These are phyloP conservation scores for Drosophila falleni DNA, from an alignment of 2,888 invertebrate species.

Conservation along the genomic window DNA sequence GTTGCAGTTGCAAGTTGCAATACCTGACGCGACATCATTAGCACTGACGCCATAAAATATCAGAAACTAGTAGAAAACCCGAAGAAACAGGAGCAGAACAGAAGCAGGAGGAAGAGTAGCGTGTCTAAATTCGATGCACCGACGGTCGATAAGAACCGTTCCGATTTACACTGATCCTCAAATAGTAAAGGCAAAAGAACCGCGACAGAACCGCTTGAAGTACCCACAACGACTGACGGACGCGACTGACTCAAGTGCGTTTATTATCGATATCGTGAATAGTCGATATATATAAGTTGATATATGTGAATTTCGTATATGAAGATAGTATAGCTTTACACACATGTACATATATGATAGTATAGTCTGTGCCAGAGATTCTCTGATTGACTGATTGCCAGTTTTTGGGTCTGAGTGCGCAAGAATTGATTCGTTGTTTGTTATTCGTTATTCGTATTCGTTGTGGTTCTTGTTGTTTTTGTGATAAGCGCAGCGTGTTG, in stretches of 20 bases:
- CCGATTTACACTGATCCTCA: constrained; percentile 38
- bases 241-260: constrained; percentile 5
- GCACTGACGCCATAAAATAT: constrained; percentile 59
- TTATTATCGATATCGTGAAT: constrained; percentile 31
- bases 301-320: constrained; percentile 18
- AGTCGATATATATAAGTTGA: constrained; percentile 10
- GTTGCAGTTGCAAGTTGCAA: constrained; percentile 41
- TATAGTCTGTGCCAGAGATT: constrained; percentile 16
- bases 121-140: constrained; percentile 50
- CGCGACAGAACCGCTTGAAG: constrained; percentile 41
- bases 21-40: constrained; percentile 75
- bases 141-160: constrained; percentile 45
- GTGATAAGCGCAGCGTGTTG: constrained; percentile 57
- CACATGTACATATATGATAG: too few relatives aligned
- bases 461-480: constrained; percentile 19
- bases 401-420: constrained; percentile 19
- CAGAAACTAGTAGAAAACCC: neutral
- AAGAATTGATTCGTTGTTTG: constrained; percentile 18
- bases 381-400: constrained; percentile 34
- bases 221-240: constrained; percentile 44
- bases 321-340: neutral
- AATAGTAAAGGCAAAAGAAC: neutral
- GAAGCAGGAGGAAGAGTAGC: constrained; percentile 22
- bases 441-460: constrained; percentile 10
- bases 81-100: neutral